phyloP scores from a whole-genome alignment of 2,888 invertebrate species.

The Synergus umbraculus region DNA sequence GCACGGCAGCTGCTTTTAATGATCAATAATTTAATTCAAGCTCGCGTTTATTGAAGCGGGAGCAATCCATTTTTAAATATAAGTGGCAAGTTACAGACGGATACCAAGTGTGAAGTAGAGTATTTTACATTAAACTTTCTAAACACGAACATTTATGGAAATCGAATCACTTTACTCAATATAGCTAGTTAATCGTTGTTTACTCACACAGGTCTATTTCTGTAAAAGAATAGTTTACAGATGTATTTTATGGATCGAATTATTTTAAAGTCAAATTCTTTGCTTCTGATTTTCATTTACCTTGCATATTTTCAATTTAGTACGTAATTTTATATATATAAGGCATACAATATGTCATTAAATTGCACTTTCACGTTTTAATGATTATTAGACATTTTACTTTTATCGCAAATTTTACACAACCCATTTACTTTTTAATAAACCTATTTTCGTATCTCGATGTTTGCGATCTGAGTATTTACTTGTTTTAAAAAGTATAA shows the following conservation, averaged over 20 bases:
- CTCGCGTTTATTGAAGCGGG: conserved; percentile 12
- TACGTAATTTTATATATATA: neutral
- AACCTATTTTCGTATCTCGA: neutral
- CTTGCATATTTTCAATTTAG: neutral
- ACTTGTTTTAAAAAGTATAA: conserved; percentile 24
- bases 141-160: conserved; percentile 23
- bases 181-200: neutral
- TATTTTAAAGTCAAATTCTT: neutral
- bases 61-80: conserved; percentile 2
- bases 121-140: conserved; percentile 24
- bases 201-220: neutral
- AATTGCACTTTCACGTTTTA: neutral
- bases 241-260: neutral
- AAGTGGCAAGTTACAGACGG: neutral
- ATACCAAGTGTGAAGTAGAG: neutral
- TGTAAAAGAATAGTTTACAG: neutral
- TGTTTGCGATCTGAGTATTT: conserved; percentile 10
- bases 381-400: neutral
- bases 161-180: neutral
- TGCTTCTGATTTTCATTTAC: neutral
- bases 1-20: conserved; percentile 15
- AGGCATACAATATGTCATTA: too few species aligned
- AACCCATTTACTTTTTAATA: neutral
- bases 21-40: conserved; percentile 25
- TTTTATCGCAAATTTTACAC: neutral